phyloP scores from a whole-genome alignment of 2,888 invertebrate species.

The Ellobium chinense region DNA sequence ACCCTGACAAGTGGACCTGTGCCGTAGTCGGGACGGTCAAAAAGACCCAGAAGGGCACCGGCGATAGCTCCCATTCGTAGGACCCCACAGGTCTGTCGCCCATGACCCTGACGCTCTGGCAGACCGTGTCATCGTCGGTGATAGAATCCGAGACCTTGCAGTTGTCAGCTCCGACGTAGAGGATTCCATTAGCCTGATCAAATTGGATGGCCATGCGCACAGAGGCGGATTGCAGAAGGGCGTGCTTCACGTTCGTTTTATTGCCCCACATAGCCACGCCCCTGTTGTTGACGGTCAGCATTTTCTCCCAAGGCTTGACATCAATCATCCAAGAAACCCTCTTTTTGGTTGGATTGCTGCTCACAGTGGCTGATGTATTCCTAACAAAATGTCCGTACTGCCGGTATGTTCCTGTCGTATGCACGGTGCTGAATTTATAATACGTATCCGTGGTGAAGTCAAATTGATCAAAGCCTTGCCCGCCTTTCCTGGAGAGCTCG shows the following conservation, averaged over 20 bases:
- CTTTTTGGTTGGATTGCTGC: conserved; percentile 48
- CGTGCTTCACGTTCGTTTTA: conserved; percentile 49
- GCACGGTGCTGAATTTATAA: conserved; percentile 46
- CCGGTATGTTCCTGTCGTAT: conserved; percentile 51
- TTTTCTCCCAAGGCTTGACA: conserved; percentile 51
- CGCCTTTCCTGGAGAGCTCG: conserved; percentile 51
- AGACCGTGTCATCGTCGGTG: conserved; percentile 40
- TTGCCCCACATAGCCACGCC: conserved; percentile 48
- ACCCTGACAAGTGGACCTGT: conserved; percentile 48
- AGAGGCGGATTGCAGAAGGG: conserved; percentile 47
- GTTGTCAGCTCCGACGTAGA: conserved; percentile 50
- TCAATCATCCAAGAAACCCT: conserved; percentile 50
- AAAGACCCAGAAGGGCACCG: conserved; percentile 50
- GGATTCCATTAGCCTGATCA: conserved; percentile 42
- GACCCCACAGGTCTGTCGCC: conserved; percentile 47
- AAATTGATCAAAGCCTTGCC: conserved; percentile 48
- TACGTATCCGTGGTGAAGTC: conserved; percentile 53
- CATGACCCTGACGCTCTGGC: conserved; percentile 43
- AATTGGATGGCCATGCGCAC: conserved; percentile 46
- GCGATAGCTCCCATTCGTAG: conserved; percentile 47
- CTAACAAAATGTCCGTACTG: conserved; percentile 51
- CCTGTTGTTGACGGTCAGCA: conserved; percentile 50
- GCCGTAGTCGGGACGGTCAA: conserved; percentile 47
- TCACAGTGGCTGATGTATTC: conserved; percentile 46
- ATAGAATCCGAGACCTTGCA: conserved; percentile 34